Base-by-base conservation (phyloP, 2,888 invertebrate species). In the Coelinius sp. region DNA sequence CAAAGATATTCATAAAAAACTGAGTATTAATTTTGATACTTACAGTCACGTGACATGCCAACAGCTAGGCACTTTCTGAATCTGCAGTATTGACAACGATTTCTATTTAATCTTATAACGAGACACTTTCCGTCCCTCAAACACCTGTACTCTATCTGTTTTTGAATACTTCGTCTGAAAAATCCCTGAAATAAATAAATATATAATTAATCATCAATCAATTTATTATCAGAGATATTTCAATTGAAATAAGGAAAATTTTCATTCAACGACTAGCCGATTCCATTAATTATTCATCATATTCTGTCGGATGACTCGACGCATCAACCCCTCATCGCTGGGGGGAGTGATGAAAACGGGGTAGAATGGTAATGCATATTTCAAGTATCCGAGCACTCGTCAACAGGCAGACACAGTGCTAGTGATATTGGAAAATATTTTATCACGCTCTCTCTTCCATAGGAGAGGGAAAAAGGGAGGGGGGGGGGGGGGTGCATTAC, bases 11-110 rank as follows among this genome's bases (percentile, higher is more conserved):
- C n/a, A n/a, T n/a, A n/a, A n/a, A n/a, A n/a, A n/a, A n/a, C n/a
- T n/a, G n/a, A 27, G 35, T n/a, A 46, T 7, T n/a, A 4, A 8
- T 41, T 41, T 44, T 24, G 14, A 46, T 89, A 95, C 97, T 96
- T 89, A 97, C 97, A 97, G 89, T 97, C 97, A 85, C 97, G 93
- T 87, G 97, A 97, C 97, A 97, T 97, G 88, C 97, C 97, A 84
- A 97, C 97, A 44, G 96, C 94, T 75, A 97, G 91, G 89, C 97
- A 97, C 93, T 98, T 98, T 89, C 96, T 97, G 90, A 98, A 97
- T 84, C 97, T 93, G 91, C 97, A 98, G 89, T 94, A 97, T 89
- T 98, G 97, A 89, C 97, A 97, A 82, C 97, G 93, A 91, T 98
- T 98, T 80, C 97, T 91, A 90, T 97, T 97, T 83, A 97, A 91